Percentiles rank a stretch among this genome's conserved stretches.
These are phyloP conservation scores for Synanceia verrucosa DNA, from an alignment of 2,797 vertebrate species.

Conservation along the genomic window DNA sequence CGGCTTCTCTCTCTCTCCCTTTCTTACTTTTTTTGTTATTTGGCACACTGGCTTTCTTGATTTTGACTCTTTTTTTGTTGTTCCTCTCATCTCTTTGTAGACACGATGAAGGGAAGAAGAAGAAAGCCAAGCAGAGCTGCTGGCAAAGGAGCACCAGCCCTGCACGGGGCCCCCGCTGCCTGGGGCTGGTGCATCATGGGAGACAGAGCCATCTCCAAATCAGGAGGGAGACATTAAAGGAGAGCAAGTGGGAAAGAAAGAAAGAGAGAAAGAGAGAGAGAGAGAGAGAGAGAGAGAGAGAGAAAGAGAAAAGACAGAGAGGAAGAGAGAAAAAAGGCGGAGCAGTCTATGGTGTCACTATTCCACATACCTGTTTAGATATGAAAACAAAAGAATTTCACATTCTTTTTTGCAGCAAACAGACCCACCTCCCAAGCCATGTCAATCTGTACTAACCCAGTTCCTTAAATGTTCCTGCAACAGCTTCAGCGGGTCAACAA, in stretches of 20 bases:
- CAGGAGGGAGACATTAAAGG: constrained; percentile 84
- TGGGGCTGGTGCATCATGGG: constrained; percentile 83
- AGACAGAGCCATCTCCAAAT: constrained; percentile 84
- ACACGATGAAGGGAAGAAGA: constrained; percentile 86
- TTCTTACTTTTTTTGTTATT: constrained; percentile 79
- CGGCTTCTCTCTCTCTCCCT: constrained; percentile 62
- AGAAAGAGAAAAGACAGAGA: constrained; percentile 48
- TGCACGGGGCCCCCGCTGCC: constrained; percentile 81
- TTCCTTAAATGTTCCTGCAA: constrained; percentile 36
- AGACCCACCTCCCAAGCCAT: constrained; percentile 44
- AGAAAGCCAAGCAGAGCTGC: constrained; percentile 80
- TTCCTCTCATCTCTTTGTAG: constrained; percentile 90
- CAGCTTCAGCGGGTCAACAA: constrained; percentile 38
- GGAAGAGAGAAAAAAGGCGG: constrained; percentile 49
- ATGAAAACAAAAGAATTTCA: constrained; percentile 65
- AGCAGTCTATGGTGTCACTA: constrained; percentile 63
- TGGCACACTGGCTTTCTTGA: constrained; percentile 82
- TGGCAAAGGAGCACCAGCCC: constrained; percentile 81
- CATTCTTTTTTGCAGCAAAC: constrained; percentile 48
- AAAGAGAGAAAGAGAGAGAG: constrained; percentile 49
- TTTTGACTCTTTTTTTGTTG: constrained; percentile 79
- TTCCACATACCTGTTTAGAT: constrained; percentile 62
- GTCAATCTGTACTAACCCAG: constrained; percentile 49
- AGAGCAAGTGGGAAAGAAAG: constrained; percentile 77
- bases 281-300: constrained; percentile 32